Percentiles rank a stretch among this genome's conserved stretches.
These are phyloP conservation scores for Chloroclystis v-ata DNA, from an alignment of 2,888 invertebrate genomes.

Conservation along the genomic window DNA sequence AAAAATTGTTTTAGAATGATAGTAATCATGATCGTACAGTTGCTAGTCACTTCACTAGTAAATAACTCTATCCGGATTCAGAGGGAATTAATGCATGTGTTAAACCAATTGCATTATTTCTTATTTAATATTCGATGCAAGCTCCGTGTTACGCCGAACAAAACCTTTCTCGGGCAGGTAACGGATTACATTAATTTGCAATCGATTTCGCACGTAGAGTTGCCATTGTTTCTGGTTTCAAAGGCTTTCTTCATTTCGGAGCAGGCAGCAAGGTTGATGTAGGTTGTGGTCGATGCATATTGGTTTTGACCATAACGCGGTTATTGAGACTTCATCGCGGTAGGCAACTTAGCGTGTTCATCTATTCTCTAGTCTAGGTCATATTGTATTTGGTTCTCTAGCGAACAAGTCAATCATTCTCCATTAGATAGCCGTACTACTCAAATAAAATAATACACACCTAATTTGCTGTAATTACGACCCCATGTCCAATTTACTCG, in stretches of 20 bases:
- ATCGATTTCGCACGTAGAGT: conserved; percentile 57
- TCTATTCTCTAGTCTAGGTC: conserved; percentile 30
- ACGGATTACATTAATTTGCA: conserved; percentile 59
- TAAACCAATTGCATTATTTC: no score
- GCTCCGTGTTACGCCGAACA: conserved; percentile 29
- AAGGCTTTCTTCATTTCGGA: conserved; percentile 55
- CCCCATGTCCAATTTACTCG: conserved; percentile 61
- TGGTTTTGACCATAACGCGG: conserved; percentile 45
- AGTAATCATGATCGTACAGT: no score
- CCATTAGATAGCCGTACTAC: conserved; percentile 30
- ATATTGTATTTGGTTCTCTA: conserved; percentile 18
- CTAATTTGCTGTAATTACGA: conserved; percentile 52
- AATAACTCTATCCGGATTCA: no score
- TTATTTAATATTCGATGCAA: conserved; percentile 24
- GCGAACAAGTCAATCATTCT: conserved; percentile 25
- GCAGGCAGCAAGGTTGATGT: conserved; percentile 47
- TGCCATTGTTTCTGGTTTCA: conserved; percentile 55
- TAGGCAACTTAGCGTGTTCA: conserved; percentile 26
- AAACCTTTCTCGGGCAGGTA: conserved; percentile 45
- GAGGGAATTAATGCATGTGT: no score
- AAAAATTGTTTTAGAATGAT: no score
- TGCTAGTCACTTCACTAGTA: no score
- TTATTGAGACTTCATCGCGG: conserved; percentile 35
- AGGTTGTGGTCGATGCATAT: conserved; percentile 57
- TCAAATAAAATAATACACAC: conserved; percentile 63